Evolutionary conservation across 2,113 vertebrate species (phyloP), one percentile per base, ranked within the genome.

Genomic region (Crotalus helleri): DNA sequence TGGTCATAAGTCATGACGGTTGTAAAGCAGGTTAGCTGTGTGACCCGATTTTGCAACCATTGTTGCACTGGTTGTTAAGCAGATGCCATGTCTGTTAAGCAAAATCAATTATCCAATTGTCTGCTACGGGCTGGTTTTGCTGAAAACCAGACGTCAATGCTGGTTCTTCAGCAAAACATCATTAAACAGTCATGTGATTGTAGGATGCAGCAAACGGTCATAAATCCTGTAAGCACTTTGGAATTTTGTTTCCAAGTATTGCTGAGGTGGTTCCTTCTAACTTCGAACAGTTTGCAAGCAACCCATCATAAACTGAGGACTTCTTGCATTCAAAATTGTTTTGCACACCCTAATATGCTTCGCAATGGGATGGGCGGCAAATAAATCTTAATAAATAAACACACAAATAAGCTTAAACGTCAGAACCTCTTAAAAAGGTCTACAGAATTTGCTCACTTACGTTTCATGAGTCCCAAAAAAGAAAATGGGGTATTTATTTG

Each of bases 391-490:
- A 69, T 69, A 69, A 33, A 69, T 5, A 17, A n/a, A 33, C 1
- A 44, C 3, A n/a, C 7, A 21, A 33, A 81, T 81, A 51, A 51
- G 6, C 74, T 81, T 81, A 21, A 81, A 81, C 17, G 0, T 7
- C 74, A 21, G 33, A 44, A 7, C 17, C 15, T 21, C 7, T 44
- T 9, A 21, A 81, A 51, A 81, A 44, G 19, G 33, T 81, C 74
- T 44, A 4, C 3, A 21, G 74, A 81, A 44, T 55, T 44, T 44
- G 51, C 89, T 91, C 92, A 98, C 98, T 97, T 98, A 99, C 99
- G 99, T 99, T 98, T 99, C 99, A 46, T 99, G 99, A 94, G 99
- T 99, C 94, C 99, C 99, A 21, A 99, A 99, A 97, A 99, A 99
- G 98, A 99, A 99, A 97, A 99, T 99, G 61, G 99, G 99, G 85